Conservation (phyloP, 2,888 invertebrate genomes). For the Synergus gifuensis region DNA sequence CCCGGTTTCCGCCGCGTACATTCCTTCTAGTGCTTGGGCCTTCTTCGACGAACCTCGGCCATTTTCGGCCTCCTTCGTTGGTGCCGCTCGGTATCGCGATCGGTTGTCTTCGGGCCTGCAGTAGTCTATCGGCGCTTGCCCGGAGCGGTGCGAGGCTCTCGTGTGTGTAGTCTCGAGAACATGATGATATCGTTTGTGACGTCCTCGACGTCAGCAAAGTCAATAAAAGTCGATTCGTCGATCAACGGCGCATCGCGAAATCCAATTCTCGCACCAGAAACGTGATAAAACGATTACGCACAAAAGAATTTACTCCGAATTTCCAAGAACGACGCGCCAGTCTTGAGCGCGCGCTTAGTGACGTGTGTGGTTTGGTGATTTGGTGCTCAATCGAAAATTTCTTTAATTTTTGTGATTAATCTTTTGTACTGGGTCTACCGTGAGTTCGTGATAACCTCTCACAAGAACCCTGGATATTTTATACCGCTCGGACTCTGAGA, state of each 20-base stretch:
- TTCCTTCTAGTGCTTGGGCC: constrained; percentile 65
- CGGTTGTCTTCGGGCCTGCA: constrained; percentile 52
- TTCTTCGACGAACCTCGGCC: constrained; percentile 45
- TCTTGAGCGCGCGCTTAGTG: not conserved
- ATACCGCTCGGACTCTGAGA: constrained; percentile 41
- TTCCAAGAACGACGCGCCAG: constrained; percentile 6
- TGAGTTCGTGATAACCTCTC: constrained; percentile 32
- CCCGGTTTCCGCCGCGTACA: constrained; percentile 75
- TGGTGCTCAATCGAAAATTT: constrained; percentile 12
- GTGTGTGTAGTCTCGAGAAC: constrained; percentile 1
- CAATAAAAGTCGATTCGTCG: not conserved
- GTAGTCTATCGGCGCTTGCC: constrained; percentile 68
- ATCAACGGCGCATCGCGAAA: not conserved
- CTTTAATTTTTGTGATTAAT: not conserved
- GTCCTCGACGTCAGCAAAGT: not conserved
- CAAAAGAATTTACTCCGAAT: not conserved
- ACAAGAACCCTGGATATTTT: constrained; percentile 33
- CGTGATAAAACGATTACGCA: not conserved
- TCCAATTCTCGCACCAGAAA: not conserved
- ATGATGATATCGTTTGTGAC: constrained; percentile 13
- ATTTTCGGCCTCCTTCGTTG: constrained; percentile 44
- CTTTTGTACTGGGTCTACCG: constrained; percentile 34
- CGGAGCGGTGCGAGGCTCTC: constrained; percentile 61
- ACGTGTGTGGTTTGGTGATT: constrained; percentile 35
- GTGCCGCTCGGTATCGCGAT: constrained; percentile 46